Evolutionary conservation across 2,888 invertebrate genomes (phyloP), one percentile per base, ranked within the genome.

Genomic region (Pyrrhia umbra): DNA sequence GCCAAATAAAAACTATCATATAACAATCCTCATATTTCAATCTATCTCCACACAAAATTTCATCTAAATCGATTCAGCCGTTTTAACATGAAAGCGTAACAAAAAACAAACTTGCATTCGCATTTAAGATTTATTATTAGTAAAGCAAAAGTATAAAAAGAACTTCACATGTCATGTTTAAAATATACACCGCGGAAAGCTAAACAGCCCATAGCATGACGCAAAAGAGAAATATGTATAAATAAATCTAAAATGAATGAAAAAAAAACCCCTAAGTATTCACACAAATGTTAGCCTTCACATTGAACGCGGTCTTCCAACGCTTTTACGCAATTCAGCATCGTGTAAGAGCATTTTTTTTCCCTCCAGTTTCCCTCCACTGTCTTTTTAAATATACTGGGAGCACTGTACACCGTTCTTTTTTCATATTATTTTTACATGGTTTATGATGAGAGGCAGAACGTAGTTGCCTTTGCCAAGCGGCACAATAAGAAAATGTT

Each of bases 341-440:
- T 30, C 34, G 43, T 45, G 43, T 64, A 64, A 68, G 55, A 71
- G 59, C 58, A 57, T 58, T 74, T 54, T 77, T 34, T 34, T 70
- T 77, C 18, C 40, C 55, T 68, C 40, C 34, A 56, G 51, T 61
- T 46, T 68, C 23, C 15, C 59, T 67, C 40, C 49, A 65, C 57
- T 65, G 72, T 68, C 61, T 71, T 68, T 81, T 65, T 65, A 43
- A 21, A 20, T 43, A 51, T 46, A 57, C 50, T 27, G 9, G 51
- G 50, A 74, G 66, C 39, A 57, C 61, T 60, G 20, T 73, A 20
- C 37, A 10, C 69, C 76, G 80, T 63, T 73, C 69, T 76, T 84
- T 83, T 79, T 76, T 75, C 77, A 82, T 86, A 85, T 87, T 86
- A 87, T 87, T 88, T 86, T 86, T 89, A 84, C 85, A 85, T 83